Conservation (phyloP, 2,797 vertebrate genomes). For the Leuciscus waleckii region DNA sequence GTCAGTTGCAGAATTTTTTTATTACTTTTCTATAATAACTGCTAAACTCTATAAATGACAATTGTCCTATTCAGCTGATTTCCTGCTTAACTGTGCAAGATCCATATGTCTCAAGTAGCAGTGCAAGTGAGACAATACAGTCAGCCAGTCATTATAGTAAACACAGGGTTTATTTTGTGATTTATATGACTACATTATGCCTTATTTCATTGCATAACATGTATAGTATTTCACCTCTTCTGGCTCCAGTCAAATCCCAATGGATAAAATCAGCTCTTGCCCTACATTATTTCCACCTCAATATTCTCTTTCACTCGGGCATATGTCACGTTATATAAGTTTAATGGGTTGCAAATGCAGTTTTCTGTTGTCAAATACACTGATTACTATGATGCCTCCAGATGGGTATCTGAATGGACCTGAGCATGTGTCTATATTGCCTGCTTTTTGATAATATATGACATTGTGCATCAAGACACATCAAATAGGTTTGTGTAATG, state of each 20-base stretch:
- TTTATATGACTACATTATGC: background rate
- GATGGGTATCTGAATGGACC: background rate
- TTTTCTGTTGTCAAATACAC: background rate
- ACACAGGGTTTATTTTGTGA: background rate
- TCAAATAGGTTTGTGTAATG: background rate
- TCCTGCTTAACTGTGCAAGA: background rate
- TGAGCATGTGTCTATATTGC: background rate
- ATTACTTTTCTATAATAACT: background rate
- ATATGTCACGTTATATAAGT: background rate
- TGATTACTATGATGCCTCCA: background rate
- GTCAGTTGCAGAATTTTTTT: background rate
- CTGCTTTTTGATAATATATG: background rate
- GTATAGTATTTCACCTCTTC: background rate
- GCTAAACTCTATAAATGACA: background rate
- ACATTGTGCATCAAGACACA: background rate
- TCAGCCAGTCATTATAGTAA: background rate
- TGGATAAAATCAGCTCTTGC: constrained; percentile 12
- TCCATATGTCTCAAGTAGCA: background rate
- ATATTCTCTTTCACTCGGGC: background rate
- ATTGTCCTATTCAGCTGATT: background rate
- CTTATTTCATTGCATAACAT: background rate
- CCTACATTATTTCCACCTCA: background rate
- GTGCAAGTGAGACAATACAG: background rate
- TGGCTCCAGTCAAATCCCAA: background rate
- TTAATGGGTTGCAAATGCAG: background rate